Conservation (phyloP, 2,888 invertebrate species). For the Parnassius mnemosyne region DNA sequence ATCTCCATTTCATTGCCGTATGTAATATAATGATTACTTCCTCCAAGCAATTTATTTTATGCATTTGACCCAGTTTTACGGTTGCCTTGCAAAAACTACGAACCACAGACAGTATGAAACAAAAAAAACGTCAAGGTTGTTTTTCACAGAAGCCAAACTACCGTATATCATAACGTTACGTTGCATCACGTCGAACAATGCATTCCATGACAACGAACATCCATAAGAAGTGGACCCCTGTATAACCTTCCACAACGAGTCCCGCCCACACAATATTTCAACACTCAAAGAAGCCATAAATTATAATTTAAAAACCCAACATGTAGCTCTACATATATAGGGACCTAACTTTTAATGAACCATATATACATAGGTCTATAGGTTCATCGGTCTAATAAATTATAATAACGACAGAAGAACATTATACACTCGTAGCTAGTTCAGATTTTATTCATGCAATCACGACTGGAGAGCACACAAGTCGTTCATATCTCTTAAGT, state of each 20-base stretch:
- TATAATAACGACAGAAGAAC: slow-evolving; percentile 20
- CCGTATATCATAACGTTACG: slow-evolving; percentile 25
- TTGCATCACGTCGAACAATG: slow-evolving; percentile 30
- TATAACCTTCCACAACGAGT: slow-evolving; percentile 39
- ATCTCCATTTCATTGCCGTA: not conserved
- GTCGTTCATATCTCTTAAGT: not conserved
- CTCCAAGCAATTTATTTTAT: not conserved
- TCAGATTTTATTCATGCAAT: slow-evolving; percentile 23
- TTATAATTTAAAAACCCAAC: slow-evolving; percentile 73
- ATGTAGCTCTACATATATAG: slow-evolving; percentile 43
- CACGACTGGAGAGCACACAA: not conserved
- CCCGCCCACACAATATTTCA: slow-evolving; percentile 73
- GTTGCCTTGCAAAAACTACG: slow-evolving; percentile 11
- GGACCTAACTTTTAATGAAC: slow-evolving; percentile 43
- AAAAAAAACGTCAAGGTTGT: slow-evolving; percentile 20
- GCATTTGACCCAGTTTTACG: slow-evolving; percentile 14
- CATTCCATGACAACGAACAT: slow-evolving; percentile 30
- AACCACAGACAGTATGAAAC: slow-evolving; percentile 16
- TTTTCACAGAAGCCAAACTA: slow-evolving; percentile 25
- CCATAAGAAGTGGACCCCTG: slow-evolving; percentile 35
- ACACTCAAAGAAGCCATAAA: slow-evolving; percentile 74
- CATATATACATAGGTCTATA: slow-evolving; percentile 38
- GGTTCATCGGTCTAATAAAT: slow-evolving; percentile 33
- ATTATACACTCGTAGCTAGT: slow-evolving; percentile 26
- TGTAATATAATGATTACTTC: not conserved